Conservation (phyloP, 1,140 invertebrate genomes). For the Odontomachus brunneus region DNA sequence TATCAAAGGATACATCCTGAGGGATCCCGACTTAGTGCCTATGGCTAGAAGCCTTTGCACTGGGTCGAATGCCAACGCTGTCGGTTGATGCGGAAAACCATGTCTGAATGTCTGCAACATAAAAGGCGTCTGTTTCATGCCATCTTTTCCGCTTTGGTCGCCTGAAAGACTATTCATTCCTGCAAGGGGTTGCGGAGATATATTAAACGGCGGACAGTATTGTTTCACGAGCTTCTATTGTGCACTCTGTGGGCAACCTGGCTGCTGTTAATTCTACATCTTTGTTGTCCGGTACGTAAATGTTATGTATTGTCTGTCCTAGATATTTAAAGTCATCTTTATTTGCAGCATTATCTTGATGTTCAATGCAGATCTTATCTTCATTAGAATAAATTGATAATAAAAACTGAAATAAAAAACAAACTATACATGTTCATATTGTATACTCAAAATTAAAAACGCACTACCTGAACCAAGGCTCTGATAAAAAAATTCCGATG, state of each 20-base stretch:
- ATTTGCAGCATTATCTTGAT: slow-evolving; percentile 25
- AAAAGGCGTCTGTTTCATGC: slow-evolving; percentile 75
- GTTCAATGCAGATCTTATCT: slow-evolving; percentile 18
- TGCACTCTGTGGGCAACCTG: slow-evolving; percentile 40
- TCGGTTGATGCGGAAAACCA: slow-evolving; percentile 99
- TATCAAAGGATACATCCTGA: slow-evolving; percentile 97
- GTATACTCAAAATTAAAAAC: too few species aligned
- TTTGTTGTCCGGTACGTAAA: slow-evolving; percentile 35
- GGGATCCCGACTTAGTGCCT: slow-evolving; percentile 97
- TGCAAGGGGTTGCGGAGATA: slow-evolving; percentile 53
- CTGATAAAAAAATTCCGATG: too few species aligned
- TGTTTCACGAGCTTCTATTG: slow-evolving; percentile 56
- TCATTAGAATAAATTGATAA: background rate
- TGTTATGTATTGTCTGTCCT: slow-evolving; percentile 43
- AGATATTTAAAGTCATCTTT: slow-evolving; percentile 45
- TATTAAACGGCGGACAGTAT: slow-evolving; percentile 54
- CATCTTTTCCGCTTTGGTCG: slow-evolving; percentile 70
- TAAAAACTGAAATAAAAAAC: background rate
- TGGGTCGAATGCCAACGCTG: slow-evolving; percentile 98
- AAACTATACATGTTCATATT: too few species aligned
- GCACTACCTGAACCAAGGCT: too few species aligned
- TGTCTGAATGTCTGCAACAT: slow-evolving; percentile 97
- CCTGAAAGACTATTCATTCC: slow-evolving; percentile 67
- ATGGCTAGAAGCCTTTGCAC: slow-evolving; percentile 98
- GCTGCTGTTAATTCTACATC: slow-evolving; percentile 65